Evolutionary conservation across 2,113 vertebrate genomes (phyloP).

Genomic region (Cygnus buccinator): DNA sequence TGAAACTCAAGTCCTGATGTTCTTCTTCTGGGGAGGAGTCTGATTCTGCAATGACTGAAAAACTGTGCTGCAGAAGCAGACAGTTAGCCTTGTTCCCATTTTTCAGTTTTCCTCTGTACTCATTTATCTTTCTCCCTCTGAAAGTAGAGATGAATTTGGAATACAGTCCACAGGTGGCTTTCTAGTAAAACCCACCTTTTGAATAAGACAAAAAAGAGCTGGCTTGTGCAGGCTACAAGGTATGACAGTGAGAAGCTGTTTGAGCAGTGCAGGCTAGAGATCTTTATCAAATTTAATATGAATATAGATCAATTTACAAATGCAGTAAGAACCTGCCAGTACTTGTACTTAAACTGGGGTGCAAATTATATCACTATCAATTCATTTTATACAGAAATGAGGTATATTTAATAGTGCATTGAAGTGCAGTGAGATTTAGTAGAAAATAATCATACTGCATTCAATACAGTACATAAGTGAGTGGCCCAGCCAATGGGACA

Average conservation of each 20-base stretch:
- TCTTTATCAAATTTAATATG: neutral
- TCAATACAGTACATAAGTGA: neutral
- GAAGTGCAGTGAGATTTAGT: neutral
- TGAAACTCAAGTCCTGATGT: neutral
- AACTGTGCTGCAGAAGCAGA: neutral
- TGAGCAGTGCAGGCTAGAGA: neutral
- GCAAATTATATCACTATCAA: neutral
- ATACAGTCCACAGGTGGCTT: neutral
- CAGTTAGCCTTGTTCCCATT: neutral
- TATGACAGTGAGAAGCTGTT: neutral
- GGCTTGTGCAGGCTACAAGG: neutral
- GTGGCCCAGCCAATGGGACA: neutral
- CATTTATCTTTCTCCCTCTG: neutral
- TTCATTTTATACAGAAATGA: neutral
- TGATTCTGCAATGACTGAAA: neutral
- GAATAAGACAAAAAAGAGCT: neutral
- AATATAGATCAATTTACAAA: neutral
- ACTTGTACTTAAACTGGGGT: neutral
- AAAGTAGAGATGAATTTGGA: neutral
- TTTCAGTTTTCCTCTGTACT: neutral
- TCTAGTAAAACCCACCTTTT: neutral
- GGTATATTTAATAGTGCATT: neutral
- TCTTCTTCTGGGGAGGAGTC: neutral
- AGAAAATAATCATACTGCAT: neutral
- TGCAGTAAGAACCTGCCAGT: neutral